Percentiles rank a stretch among this genome's conserved stretches.
These are phyloP conservation scores for Serranus cabrilla DNA, from an alignment of 2,797 vertebrate genomes.

Conservation along the genomic window DNA sequence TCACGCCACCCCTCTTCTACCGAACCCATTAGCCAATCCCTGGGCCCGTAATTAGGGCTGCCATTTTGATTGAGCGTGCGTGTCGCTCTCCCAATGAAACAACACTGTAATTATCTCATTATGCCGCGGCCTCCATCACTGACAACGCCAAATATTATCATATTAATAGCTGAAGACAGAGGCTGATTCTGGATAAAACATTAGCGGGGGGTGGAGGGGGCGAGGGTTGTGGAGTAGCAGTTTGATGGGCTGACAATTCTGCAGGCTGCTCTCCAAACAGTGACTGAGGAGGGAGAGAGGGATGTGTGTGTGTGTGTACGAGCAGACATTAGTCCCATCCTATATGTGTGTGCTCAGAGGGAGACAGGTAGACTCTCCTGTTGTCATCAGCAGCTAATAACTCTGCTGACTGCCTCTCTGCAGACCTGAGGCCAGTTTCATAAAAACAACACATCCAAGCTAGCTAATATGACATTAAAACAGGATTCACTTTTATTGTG, in stretches of 20 bases:
- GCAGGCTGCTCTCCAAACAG: conserved; percentile 52
- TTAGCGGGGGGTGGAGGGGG: not conserved
- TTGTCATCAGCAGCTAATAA: conserved; percentile 71
- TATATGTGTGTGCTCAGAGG: conserved; percentile 2
- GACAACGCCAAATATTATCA: conserved; percentile 83
- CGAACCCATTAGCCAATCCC: conserved; percentile 97
- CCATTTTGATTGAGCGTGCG: conserved; percentile 94
- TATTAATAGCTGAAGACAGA: conserved; percentile 81
- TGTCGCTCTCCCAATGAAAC: conserved; percentile 91
- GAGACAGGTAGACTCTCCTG: conserved; percentile 38
- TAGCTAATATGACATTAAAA: too few relatives aligned
- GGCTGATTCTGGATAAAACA: conserved; percentile 60
- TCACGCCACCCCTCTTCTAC: conserved; percentile 82
- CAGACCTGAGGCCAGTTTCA: conserved; percentile 26
- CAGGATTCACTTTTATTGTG: too few relatives aligned
- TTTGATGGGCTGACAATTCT: conserved; percentile 50
- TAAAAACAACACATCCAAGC: conserved; percentile 33
- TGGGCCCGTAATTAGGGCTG: conserved; percentile 95
- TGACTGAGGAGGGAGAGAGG: conserved; percentile 26
- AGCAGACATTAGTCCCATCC: not conserved
- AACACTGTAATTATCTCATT: conserved; percentile 98
- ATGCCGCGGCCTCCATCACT: conserved; percentile 80
- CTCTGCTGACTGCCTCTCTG: conserved; percentile 36
- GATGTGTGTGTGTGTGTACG: not conserved
- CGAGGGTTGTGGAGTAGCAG: conserved; percentile 17